Conservation (phyloP, 2,888 invertebrate species). For the Thera obeliscata region DNA sequence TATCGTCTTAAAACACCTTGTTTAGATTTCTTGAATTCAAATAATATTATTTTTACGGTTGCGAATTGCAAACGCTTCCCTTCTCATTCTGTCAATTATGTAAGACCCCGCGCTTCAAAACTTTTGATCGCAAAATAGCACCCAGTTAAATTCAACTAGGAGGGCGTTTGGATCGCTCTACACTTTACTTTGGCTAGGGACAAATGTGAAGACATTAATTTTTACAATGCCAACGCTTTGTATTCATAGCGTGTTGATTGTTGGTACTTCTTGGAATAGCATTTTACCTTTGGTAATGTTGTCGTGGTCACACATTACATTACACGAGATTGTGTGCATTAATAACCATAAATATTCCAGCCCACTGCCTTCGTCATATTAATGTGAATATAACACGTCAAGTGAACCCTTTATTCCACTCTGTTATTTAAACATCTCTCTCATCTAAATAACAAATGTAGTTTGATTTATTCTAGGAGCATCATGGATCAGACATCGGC, state of each 20-base stretch:
- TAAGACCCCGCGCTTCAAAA: constrained; percentile 39
- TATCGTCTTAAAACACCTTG: too few relatives aligned
- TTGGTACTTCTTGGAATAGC: constrained; percentile 2
- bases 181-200: constrained; percentile 38
- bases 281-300: constrained; percentile 11
- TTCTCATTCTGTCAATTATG: constrained; percentile 36
- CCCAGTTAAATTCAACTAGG: constrained; percentile 41
- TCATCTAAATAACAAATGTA: constrained; percentile 61
- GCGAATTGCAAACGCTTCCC: constrained; percentile 43
- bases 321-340: constrained; percentile 14
- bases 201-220: constrained; percentile 30
- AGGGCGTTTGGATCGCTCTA: constrained; percentile 38
- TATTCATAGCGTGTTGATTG: constrained; percentile 15
- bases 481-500: too few relatives aligned
- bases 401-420: constrained; percentile 41
- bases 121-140: constrained; percentile 46
- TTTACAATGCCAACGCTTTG: constrained; percentile 12
- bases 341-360: constrained; percentile 47
- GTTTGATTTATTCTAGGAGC: constrained; percentile 29
- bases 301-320: constrained; percentile 8
- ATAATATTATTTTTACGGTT: not conserved
- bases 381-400: constrained; percentile 55
- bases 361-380: constrained; percentile 49
- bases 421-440: constrained; percentile 53
- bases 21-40: too few relatives aligned